These are phyloP conservation scores for Macrophya alboannulata DNA, from an alignment of 2,888 invertebrate genomes.

Conservation along the genomic window DNA sequence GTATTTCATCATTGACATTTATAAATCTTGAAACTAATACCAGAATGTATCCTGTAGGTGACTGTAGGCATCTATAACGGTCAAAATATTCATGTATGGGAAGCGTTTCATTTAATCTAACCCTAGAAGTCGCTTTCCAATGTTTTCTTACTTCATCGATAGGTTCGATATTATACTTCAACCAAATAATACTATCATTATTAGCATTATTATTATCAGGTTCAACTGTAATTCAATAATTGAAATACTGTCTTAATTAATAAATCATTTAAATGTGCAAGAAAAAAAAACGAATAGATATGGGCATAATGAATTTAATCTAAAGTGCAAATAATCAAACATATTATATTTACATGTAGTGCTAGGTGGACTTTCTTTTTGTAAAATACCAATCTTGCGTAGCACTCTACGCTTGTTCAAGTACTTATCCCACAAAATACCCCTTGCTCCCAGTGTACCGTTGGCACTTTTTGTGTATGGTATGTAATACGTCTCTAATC, in stretches of 20 bases:
- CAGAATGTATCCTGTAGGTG: not conserved
- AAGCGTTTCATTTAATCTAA: not conserved
- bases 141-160: not conserved
- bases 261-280: not conserved
- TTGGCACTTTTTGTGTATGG: not conserved
- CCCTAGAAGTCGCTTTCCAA: not conserved
- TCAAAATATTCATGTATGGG: not conserved
- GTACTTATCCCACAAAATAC: constrained; percentile 35
- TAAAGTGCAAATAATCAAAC: not conserved
- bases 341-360: not conserved
- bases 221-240: not conserved
- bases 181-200: not conserved
- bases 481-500: not conserved
- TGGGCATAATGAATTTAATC: not conserved
- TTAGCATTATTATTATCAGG: not conserved
- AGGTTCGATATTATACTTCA: constrained; percentile 8
- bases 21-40: not conserved
- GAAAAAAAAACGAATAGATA: too few relatives aligned
- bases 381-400: constrained; percentile 1
- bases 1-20: not conserved
- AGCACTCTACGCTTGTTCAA: constrained; percentile 36
- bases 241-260: not conserved
- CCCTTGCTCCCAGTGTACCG: not conserved
- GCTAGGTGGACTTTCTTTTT: not conserved
- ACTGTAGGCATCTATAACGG: not conserved